Base-by-base conservation (phyloP, 2,888 invertebrate genomes). In the Blomia tropicalis region DNA sequence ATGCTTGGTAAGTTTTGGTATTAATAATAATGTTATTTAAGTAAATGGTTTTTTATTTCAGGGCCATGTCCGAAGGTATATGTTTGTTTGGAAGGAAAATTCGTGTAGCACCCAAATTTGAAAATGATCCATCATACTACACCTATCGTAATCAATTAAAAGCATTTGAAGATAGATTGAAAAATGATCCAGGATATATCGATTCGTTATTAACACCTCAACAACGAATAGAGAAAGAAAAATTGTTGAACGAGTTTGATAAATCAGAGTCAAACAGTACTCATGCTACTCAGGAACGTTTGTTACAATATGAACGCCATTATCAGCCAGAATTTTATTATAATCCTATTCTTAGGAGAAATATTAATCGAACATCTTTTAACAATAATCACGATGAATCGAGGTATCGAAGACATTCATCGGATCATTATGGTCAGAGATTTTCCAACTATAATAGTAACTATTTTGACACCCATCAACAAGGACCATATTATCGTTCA, bases 11-110 rank as follows among this genome's bases (percentile, higher is more conserved):
- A 36, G 27, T 25, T 19, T 36, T 31, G 14, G 23, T 30, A 47
- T 47, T 47, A 27, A n/a, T 5, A 30, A n/a, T 5, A 11, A 14
- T 19, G 14, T 54, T 54, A 7, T 4, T 5, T 4, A 11, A 17
- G n/a, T 54, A 4, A 54, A 5, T 30, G 17, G 19, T 22, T n/a
- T 25, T 47, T 7, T 36, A 36, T 47, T 22, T 56, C 23, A 61
- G 61, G 43, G 61, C 61, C 25, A 51, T 61, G 53, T n/a, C 43
- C 11, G 11, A 32, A 5, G 61, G 54, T 23, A 53, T 61, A 30
- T 2, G 19, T 56, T 5, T 61, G 17, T 36, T 31, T n/a, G 61
- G 61, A 19, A 19, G 23, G 7, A 5, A 11, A 19, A 2, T 56
- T n/a, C 4, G 23, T 36, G 14, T 61, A 5, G 25, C 29, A 25